Base-by-base conservation (phyloP, 2,888 invertebrate genomes). In the Eulithis testata region DNA sequence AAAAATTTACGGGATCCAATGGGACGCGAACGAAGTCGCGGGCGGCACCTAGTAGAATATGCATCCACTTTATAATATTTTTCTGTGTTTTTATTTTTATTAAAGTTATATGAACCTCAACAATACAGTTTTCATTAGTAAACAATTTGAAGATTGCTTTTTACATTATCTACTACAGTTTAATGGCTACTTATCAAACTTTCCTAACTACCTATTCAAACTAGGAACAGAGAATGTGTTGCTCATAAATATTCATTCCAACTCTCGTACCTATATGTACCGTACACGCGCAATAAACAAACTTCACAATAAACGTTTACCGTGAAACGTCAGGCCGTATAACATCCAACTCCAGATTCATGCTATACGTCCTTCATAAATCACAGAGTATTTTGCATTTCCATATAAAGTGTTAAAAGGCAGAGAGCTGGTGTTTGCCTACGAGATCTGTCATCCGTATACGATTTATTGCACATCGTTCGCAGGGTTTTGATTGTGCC, bases 401-500 rank as follows among this genome's bases (percentile, higher is more conserved):
- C 77, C 78, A 77, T 78, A 79, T 77, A 80, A 78, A 80, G 80
- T 79, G 82, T 83, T 81, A 79, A 79, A 80, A 83, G 77, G 73
- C 76, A 73, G 76, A 73, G 75, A 66, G 73, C 66, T 64, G 68
- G 73, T 62, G 75, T 73, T 76, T 74, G 77, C 76, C 75, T 72
- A 74, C 73, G 78, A 78, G 82, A 76, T 82, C 83, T 82, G 84
- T 83, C 84, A 82, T 81, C 79, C 77, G 72, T 73, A 37, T 69
- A 71, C 73, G 72, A 85, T 85, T 84, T 84, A 85, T 84, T 76
- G 79, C 82, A 71, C 77, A 78, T 81, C 82, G 80, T 79, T 80
- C 76, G 78, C 74, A 67, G 74, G 77, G 78, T 81, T 83, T 84
- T 81, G 77, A 77, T 79, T 81, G 75, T 75, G 76, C 77, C 75